Evolutionary conservation across 2,888 invertebrate genomes (phyloP).

Genomic region (Vandiemenella viatica): DNA sequence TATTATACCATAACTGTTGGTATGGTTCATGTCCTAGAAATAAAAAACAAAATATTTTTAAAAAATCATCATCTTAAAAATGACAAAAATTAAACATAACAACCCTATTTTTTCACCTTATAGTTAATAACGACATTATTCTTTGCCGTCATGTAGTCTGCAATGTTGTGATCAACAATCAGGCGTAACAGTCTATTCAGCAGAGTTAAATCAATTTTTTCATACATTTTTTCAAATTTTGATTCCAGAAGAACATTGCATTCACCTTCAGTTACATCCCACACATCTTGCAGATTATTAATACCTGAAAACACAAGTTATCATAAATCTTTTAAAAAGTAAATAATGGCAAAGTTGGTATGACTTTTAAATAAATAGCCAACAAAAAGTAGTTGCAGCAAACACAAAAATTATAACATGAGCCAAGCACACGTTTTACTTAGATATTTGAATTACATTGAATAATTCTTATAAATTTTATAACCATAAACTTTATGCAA

Average conservation of each 20-base stretch:
- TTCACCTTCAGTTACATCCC: slow-evolving; percentile 97
- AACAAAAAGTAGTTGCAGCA: not conserved
- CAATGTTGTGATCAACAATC: slow-evolving; percentile 99
- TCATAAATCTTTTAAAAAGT: slow-evolving; percentile 3
- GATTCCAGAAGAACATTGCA: slow-evolving; percentile 97
- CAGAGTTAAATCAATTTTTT: slow-evolving; percentile 97
- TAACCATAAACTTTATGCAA: too few relatives aligned
- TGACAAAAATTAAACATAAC: not conserved
- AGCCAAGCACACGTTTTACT: too few relatives aligned
- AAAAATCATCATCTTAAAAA: not conserved
- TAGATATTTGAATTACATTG: too few relatives aligned
- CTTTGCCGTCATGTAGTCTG: slow-evolving; percentile 99
- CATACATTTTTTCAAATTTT: slow-evolving; percentile 95
- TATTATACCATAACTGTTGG: slow-evolving; percentile 97
- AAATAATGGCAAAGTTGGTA: not conserved
- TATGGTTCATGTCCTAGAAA: slow-evolving; percentile 93
- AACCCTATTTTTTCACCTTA: slow-evolving; percentile 40
- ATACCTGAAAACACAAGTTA: slow-evolving; percentile 48
- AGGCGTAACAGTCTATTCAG: slow-evolving; percentile 88
- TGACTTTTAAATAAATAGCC: not conserved
- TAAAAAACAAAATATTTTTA: slow-evolving; percentile 1
- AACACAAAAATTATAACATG: too few relatives aligned
- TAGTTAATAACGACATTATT: slow-evolving; percentile 99
- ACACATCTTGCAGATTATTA: slow-evolving; percentile 94
- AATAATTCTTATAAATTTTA: too few relatives aligned